Conservation (phyloP, 2,113 vertebrate genomes). For the Shinisaurus crocodilurus region DNA sequence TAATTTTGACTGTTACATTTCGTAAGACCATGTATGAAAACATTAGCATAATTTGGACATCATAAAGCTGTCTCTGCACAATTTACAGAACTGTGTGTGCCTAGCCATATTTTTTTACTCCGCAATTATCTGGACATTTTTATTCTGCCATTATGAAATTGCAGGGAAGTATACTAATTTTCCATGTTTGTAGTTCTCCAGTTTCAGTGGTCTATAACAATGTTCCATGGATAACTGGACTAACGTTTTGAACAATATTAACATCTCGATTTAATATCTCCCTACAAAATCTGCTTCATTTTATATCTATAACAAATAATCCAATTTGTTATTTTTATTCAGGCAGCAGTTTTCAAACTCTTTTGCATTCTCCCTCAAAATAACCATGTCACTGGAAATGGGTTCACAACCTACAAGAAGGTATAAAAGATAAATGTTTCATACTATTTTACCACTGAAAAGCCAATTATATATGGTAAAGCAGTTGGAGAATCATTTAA, state of each 20-base stretch:
- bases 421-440: not conserved
- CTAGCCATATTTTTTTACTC: conserved; percentile 62
- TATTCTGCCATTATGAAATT: conserved; percentile 65
- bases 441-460: not conserved
- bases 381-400: not conserved
- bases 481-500: not conserved
- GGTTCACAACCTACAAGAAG: not conserved
- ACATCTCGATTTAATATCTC: conserved; percentile 13
- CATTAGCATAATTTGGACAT: conserved; percentile 65
- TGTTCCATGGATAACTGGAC: conserved; percentile 27
- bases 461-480: not conserved
- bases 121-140: conserved; percentile 71
- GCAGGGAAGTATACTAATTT: conserved; percentile 60
- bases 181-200: conserved; percentile 46
- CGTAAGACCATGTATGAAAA: conserved; percentile 69
- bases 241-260: conserved; percentile 7
- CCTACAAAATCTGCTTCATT: conserved; percentile 18
- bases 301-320: conserved; percentile 23
- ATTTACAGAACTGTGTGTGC: conserved; percentile 67
- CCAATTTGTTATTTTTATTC: not conserved
- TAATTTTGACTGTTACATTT: conserved; percentile 69
- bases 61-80: conserved; percentile 75
- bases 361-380: not conserved
- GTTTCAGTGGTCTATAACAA: conserved; percentile 42
- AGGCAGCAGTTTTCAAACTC: not conserved